These are phyloP conservation scores for Cebus imitator DNA, from an alignment of 2,113 vertebrate genomes.

Conservation along the genomic window DNA sequence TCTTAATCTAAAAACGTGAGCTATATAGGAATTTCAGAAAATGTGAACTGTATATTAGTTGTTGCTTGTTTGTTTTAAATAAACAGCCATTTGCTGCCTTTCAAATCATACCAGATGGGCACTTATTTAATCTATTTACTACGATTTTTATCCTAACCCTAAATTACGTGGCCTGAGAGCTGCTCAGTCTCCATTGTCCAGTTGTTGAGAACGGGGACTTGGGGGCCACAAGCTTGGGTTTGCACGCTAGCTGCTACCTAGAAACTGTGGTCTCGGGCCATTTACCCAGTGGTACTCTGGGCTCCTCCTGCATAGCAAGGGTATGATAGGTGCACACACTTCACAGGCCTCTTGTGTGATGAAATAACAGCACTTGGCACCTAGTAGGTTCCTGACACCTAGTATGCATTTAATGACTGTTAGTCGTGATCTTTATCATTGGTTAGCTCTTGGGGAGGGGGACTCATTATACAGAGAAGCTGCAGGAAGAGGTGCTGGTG, in stretches of 20 bases:
- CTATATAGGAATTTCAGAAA: background rate
- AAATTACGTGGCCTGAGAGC: background rate
- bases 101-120: background rate
- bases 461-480: background rate
- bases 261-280: background rate
- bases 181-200: background rate
- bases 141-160: background rate
- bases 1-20: background rate
- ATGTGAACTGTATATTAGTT: background rate
- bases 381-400: background rate
- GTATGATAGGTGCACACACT: background rate
- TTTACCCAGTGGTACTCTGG: background rate
- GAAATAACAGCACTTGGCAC: background rate
- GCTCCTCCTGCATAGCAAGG: background rate
- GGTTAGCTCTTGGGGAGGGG: background rate
- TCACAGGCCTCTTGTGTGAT: background rate
- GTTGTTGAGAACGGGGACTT: background rate
- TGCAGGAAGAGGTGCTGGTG: conserved; percentile 13
- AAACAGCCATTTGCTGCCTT: background rate
- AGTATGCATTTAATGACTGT: background rate
- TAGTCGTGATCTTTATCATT: background rate
- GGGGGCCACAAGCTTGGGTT: background rate
- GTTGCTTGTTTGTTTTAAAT: background rate
- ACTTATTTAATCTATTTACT: background rate
- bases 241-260: background rate